Evolutionary conservation across 37 sponge, comb jelly and placozoan genomes (phyloP).

Genomic region (Agelas oroides): DNA sequence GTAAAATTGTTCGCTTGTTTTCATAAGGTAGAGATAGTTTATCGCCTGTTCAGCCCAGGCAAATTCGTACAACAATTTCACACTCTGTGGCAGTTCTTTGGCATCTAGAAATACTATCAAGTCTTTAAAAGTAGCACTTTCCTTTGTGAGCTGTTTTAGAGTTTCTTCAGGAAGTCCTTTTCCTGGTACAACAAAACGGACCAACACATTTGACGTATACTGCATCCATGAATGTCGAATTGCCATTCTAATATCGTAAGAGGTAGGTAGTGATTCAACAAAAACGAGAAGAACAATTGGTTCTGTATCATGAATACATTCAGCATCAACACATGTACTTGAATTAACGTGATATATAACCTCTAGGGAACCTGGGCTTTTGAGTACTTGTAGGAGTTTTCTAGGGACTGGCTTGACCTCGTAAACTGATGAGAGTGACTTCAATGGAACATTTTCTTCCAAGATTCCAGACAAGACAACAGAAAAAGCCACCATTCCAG

Average conservation of each 20-base stretch:
- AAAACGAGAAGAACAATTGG: not conserved
- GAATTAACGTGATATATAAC: not conserved
- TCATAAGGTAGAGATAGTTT: constrained; percentile 16
- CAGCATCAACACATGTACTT: not conserved
- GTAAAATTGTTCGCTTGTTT: constrained; percentile 31
- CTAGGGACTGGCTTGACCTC: constrained; percentile 5
- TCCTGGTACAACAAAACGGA: constrained; percentile 17
- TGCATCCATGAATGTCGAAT: constrained; percentile 30
- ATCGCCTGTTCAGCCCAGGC: not conserved
- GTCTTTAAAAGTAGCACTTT: constrained; percentile 19
- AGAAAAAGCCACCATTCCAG: too few relatives aligned
- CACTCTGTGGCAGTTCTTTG: constrained; percentile 24
- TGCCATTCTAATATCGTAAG: not conserved
- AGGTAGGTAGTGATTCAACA: constrained; percentile 10
- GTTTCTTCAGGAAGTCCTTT: not conserved
- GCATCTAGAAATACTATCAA: constrained; percentile 28
- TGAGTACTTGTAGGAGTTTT: not conserved
- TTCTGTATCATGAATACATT: too few relatives aligned
- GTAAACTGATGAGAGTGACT: constrained; percentile 6
- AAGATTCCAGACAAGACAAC: too few relatives aligned
- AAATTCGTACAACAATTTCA: constrained; percentile 16
- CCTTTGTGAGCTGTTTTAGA: not conserved
- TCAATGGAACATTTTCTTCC: not conserved
- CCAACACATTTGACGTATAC: not conserved
- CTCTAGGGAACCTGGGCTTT: not conserved